Evolutionary conservation across 64 coral and sea anemone genomes (phyloP), one percentile per base, ranked within the genome.

Genomic region (Montipora sp.): DNA sequence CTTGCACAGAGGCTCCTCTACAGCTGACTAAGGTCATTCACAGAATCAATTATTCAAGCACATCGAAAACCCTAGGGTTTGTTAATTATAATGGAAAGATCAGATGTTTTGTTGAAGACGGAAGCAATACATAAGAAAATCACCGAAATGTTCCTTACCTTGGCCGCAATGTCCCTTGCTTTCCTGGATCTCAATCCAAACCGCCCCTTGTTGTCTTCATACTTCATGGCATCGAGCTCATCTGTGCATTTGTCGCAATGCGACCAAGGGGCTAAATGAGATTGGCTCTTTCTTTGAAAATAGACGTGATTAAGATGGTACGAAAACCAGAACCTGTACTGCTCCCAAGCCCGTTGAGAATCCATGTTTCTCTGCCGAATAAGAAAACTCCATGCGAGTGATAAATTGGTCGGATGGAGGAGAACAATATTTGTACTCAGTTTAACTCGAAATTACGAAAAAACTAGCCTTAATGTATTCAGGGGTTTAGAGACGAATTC

Each of bases 271-370:
- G 48, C 49, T 77, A 6, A 10, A 7, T 58, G 83, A 27, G 61
- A 5, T 7, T 16, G 5, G 20, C n/a, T 93, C 57, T 48, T 80
- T 15, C 67, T 87, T 47, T 80, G 66, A 81, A 87, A 93, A 51
- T 93, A 61, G 22, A 93, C 91, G 36, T 93, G 91, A 51, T 79
- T 79, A 18, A 93, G 73, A 74, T 93, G 91, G 57, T 93, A 93
- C 12, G 91, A 93, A 58, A 88, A 93, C 91, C 91, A 93, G 48
- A 27, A 51, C 7, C 13, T 89, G 50, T 89, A 89, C 50, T 89
- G 87, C 8, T 78, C 58, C 75, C 72, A 78, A n/a, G 87, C 87
- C 22, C 87, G 50, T 89, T 78, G 50, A 2, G 72, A 77, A 8
- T 89, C 51, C 87, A 89, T 89, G 87, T 57, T 75, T 59, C 13